Evolutionary conservation across 2,113 vertebrate species (phyloP).

Genomic region (Entomyzon cyanotis): DNA sequence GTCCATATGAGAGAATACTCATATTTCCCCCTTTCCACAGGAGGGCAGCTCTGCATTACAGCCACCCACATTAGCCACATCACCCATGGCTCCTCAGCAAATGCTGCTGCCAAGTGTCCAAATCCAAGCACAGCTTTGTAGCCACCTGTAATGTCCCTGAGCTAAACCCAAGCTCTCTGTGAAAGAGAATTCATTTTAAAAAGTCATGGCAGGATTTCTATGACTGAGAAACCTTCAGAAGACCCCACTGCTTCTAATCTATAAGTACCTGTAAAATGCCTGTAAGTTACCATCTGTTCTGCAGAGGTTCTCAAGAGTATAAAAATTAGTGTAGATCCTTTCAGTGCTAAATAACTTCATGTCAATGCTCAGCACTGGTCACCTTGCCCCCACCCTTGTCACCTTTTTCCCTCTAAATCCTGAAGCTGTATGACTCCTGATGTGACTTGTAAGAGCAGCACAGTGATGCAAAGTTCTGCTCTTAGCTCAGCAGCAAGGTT

Average conservation of each 20-base stretch:
- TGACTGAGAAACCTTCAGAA: neutral
- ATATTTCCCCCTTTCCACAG: neutral
- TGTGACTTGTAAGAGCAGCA: neutral
- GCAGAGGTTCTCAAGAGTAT: neutral
- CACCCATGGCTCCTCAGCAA: neutral
- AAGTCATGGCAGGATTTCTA: neutral
- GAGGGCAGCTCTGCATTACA: neutral
- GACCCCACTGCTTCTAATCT: neutral
- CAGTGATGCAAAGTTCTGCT: neutral
- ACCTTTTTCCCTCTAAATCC: neutral
- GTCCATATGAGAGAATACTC: fast-evolving
- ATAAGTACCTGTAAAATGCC: neutral
- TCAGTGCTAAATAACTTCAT: neutral
- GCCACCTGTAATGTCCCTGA: neutral
- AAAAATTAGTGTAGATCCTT: neutral
- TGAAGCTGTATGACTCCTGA: neutral
- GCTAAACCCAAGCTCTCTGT: neutral
- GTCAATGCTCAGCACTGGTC: neutral
- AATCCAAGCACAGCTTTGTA: neutral
- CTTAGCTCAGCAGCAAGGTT: neutral
- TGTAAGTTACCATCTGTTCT: neutral
- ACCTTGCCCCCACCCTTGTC: neutral
- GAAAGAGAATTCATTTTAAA: neutral
- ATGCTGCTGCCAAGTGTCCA: neutral
- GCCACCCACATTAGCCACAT: fast-evolving